A percentile compares a stretch with the other conserved stretches of the same genome.
These are phyloP conservation scores for Seira ritae DNA, from an alignment of 2,888 invertebrate genomes.

Conservation along the genomic window DNA sequence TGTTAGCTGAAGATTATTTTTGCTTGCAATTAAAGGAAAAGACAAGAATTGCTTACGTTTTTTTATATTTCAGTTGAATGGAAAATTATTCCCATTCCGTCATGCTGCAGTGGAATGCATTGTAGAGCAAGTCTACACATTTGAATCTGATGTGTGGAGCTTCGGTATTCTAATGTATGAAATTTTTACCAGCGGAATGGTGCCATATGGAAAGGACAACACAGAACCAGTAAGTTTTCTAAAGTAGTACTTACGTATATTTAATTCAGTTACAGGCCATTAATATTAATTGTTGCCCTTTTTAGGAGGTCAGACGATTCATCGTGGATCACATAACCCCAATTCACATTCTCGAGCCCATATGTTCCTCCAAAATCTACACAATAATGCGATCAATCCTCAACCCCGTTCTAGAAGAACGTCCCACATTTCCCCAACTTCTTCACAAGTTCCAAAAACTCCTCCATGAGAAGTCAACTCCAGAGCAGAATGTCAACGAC, in stretches of 20 bases:
- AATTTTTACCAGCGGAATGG: conserved; percentile 57
- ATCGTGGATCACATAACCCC: conserved; percentile 64
- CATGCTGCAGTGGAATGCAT: conserved; percentile 68
- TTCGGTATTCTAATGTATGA: conserved; percentile 67
- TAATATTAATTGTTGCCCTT: not conserved
- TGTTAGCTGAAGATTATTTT: too few relatives aligned
- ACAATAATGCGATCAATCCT: conserved; percentile 53
- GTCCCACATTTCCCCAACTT: conserved; percentile 52
- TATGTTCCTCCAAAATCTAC: conserved; percentile 44
- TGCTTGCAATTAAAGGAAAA: too few relatives aligned
- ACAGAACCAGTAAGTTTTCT: conserved; percentile 60
- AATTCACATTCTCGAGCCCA: conserved; percentile 35
- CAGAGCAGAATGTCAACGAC: conserved; percentile 19
- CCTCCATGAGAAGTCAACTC: conserved; percentile 12
- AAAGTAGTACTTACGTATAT: not conserved
- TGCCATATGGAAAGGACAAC: conserved; percentile 64
- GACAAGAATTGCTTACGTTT: too few relatives aligned
- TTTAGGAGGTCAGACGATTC: conserved; percentile 61
- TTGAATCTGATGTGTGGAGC: conserved; percentile 66
- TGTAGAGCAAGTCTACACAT: conserved; percentile 62
- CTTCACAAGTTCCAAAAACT: conserved; percentile 33
- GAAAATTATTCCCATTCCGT: conserved; percentile 68
- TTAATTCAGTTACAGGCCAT: not conserved
- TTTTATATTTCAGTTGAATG: conserved; percentile 64
- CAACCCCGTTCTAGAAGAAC: conserved; percentile 9